Evolutionary conservation across 2,797 vertebrate species (phyloP).

Genomic region (Lepilemur ruficaudatus): DNA sequence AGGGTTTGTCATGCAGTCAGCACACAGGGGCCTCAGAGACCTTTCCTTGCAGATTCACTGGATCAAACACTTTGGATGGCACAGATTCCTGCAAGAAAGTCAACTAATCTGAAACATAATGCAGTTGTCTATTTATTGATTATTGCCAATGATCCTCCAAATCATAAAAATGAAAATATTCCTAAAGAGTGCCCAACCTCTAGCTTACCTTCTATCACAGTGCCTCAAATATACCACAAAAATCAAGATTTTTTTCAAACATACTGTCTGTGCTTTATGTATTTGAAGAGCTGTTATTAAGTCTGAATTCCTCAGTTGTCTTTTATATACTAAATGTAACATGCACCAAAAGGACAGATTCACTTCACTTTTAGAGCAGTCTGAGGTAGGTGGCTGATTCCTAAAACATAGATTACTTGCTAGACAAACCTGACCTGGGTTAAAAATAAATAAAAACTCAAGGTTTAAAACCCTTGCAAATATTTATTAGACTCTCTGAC

Average conservation of each 20-base stretch:
- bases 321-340: background rate
- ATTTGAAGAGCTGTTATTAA: constrained; percentile 8
- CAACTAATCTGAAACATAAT: background rate
- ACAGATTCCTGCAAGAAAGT: constrained; percentile 72
- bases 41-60: constrained; percentile 57
- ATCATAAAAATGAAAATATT: background rate
- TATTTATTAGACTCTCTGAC: constrained; percentile 14
- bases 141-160: background rate
- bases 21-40: constrained; percentile 68
- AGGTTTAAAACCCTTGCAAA: background rate
- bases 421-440: background rate
- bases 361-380: background rate
- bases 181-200: background rate
- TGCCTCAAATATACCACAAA: background rate
- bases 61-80: constrained; percentile 67
- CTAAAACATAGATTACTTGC: constrained; percentile 1
- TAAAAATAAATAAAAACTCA: constrained; percentile 38
- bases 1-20: constrained; percentile 79
- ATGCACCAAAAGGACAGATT: background rate
- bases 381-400: background rate
- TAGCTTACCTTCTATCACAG: background rate
- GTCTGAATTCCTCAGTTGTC: background rate
- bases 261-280: background rate
- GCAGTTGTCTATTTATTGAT: background rate
- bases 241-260: background rate